Evolutionary conservation across 30 jellyfish, hydroid and myxozoan species (phyloP), one percentile per base, ranked within the genome.

Genomic region (Cassiopea andromeda): DNA sequence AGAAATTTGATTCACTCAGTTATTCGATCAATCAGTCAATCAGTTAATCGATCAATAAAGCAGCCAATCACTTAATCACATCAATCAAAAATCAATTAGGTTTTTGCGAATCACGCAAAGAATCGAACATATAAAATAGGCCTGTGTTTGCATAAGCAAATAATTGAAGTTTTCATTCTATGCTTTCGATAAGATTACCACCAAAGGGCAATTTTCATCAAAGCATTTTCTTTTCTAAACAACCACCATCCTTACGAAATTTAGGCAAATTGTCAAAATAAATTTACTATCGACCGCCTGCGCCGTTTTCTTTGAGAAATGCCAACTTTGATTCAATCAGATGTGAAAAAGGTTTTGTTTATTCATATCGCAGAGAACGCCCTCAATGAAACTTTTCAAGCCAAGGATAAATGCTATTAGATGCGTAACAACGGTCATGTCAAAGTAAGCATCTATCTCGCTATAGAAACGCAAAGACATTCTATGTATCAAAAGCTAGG

Each of bases 321-420:
- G 49, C 79, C 79, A 70, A 19, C 79, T 70, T 61, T 70, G 48
- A 70, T 70, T 70, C 79, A 70, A 43, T 18, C 54, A 70, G 79
- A 70, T 70, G 54, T 38, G 54, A 70, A 43, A 7, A 70, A 9
- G n/a, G 49, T 27, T 5, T 15, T 70, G 79, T 43, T 70, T 18
- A 70, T 70, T 70, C 57, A 70, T 70, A 18, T 43, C 50, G 16
- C 54, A 2, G 6, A 19, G 54, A 19, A 43, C 79, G 50, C 50
- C 49, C n/a, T 27, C 38, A 27, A 27, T 27, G 38, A 27, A 27
- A 27, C 38, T 27, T 27, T 27, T 27, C 38, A 27, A 27, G 38
- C 38, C 38, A 27, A 27, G 38, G 0, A 27, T 27, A 27, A 27
- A 27, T 27, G 38, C 38, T 27, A 27, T 27, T 27, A 27, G 38